Base-by-base conservation (phyloP, 2,113 vertebrate genomes). In the Odocoileus virginianus region DNA sequence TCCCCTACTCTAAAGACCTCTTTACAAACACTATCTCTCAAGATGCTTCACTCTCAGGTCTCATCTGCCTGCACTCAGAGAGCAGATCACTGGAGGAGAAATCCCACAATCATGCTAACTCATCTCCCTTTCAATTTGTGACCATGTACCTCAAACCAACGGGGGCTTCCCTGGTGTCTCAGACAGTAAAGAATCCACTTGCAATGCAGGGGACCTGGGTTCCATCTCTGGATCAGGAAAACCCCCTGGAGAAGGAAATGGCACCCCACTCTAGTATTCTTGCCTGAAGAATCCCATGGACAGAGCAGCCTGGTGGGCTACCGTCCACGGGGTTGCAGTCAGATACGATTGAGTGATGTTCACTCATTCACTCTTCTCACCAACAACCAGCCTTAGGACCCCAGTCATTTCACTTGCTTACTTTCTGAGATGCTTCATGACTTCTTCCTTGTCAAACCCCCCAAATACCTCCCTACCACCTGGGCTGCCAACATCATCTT, bases 1-100 rank as follows among this genome's bases (percentile, higher is more conserved):
- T n/a, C 45, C 27, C 27, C 58, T 1, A 0, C 19, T 43, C 21
- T 54, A 28, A 55, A 0, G 4, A 4, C 11, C 8, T 40, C 21
- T 87, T 93, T 36, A 45, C 27, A 95, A 64, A 64, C 3, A 40
- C 12, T 6, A 0, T 45, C 47, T 43, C 43, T 43, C 12, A n/a
- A 87, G 82, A 61, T 57, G 0, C 25, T 17, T 61, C 47, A 21
- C 33, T 67, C 47, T 43, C 16, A 8, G 28, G 40, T 19, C 27
- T 23, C 54, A 33, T 60, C 28, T 33, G 19, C 19, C 57, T 19
- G 7, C 23, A 16, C 60, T 27, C 58, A 82, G 71, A 45, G 45
- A n/a, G 45, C 71, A n/a, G 15, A 82, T 43, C 23, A 5, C 76
- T 19, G 40, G 33, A 36, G 60, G 28, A 82, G 57, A 87, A 97